These are phyloP conservation scores for Brachystomella parvula DNA, from an alignment of 1,140 invertebrate genomes.

Conservation along the genomic window DNA sequence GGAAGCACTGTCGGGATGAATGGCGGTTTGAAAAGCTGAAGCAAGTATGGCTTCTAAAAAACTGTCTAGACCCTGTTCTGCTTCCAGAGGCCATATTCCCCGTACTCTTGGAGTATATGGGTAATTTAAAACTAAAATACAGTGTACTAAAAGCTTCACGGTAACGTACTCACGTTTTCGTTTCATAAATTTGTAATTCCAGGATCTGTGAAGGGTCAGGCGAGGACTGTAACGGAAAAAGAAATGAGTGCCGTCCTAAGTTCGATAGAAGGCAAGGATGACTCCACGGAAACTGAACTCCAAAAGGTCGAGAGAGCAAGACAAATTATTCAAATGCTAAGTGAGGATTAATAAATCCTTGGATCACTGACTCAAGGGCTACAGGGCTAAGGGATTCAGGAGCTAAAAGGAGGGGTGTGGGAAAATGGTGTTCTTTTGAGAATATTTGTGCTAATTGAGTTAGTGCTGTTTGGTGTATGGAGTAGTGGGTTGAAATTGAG, in stretches of 20 bases:
- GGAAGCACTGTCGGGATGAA: constrained; percentile 57
- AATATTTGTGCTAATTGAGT: constrained; percentile 8
- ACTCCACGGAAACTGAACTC: constrained; percentile 41
- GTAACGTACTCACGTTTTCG: too few relatives aligned
- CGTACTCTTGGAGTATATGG: constrained; percentile 60
- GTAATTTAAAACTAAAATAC: constrained; percentile 54
- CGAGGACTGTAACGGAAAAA: constrained; percentile 51
- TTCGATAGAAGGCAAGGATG: constrained; percentile 49
- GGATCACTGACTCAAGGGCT: background rate
- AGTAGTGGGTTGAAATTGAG: background rate
- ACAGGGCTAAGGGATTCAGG: background rate
- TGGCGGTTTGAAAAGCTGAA: constrained; percentile 71
- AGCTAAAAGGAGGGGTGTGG: background rate
- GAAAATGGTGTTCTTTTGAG: background rate
- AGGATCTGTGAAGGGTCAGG: constrained; percentile 56
- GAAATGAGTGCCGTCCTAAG: constrained; percentile 58
- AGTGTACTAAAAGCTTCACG: too few relatives aligned
- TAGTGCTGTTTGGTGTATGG: constrained; percentile 1
- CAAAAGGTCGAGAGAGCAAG: constrained; percentile 48
- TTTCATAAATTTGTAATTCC: too few relatives aligned
- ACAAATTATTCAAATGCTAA: constrained; percentile 47
- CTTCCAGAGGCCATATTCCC: constrained; percentile 55
- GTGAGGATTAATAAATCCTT: constrained; percentile 19
- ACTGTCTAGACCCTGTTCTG: constrained; percentile 53
- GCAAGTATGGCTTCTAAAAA: constrained; percentile 63